Percentiles rank a stretch among this genome's conserved stretches.
Evolutionary conservation across 2,888 invertebrate genomes (phyloP).

Genomic region (Melipona beecheii): DNA sequence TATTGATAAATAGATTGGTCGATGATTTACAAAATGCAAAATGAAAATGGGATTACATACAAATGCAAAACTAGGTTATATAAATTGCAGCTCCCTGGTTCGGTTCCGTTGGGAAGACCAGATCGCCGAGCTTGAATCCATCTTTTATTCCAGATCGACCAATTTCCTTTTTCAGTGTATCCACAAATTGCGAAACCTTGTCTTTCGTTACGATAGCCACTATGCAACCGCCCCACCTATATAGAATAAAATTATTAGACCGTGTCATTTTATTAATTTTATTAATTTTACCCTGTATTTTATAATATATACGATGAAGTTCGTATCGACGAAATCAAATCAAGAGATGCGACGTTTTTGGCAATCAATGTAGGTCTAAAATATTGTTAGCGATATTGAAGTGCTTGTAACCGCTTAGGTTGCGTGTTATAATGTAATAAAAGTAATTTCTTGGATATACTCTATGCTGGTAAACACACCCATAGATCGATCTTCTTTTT

Average conservation of each 20-base stretch:
- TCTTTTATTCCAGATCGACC: constrained; percentile 80
- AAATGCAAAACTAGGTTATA: constrained; percentile 55
- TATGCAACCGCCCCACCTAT: constrained; percentile 98
- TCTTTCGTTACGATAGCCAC: constrained; percentile 92
- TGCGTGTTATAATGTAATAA: constrained; percentile 23
- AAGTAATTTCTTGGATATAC: constrained; percentile 26
- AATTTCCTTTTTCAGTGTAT: constrained; percentile 89
- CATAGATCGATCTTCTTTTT: constrained; percentile 36
- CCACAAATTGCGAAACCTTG: constrained; percentile 88
- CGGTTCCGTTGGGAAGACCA: constrained; percentile 91
- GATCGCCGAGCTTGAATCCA: constrained; percentile 84
- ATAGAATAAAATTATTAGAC: constrained; percentile 19
- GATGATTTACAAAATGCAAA: constrained; percentile 1
- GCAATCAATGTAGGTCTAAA: not conserved
- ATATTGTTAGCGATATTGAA: not conserved
- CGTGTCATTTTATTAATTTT: not conserved
- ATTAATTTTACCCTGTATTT: not conserved
- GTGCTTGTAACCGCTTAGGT: not conserved
- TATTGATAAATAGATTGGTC: not conserved
- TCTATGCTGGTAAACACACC: constrained; percentile 33
- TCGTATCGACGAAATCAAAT: not conserved
- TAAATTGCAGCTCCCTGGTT: constrained; percentile 88
- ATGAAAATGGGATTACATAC: not conserved
- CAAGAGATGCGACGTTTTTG: not conserved
- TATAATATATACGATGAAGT: not conserved